A percentile compares a stretch with the other conserved stretches of the same genome.
phyloP scores from a whole-genome alignment of 2,888 invertebrate genomes.

The Eupeodes latifasciatus region DNA sequence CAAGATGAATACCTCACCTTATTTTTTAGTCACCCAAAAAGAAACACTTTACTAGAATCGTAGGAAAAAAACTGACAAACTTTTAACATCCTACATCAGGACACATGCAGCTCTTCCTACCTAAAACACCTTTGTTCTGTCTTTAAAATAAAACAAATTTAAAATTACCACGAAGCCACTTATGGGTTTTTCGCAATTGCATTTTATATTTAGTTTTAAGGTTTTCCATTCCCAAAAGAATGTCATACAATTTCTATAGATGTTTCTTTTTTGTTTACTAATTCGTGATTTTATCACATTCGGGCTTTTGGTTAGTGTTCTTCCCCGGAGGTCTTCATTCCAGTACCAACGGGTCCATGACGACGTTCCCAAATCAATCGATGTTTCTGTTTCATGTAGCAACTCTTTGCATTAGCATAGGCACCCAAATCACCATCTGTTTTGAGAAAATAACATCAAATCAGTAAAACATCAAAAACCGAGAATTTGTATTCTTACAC shows the following conservation, averaged over 20 bases:
- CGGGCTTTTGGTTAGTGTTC: constrained; percentile 37
- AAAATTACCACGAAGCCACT: constrained; percentile 29
- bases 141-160: neutral
- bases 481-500: constrained; percentile 87
- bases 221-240: constrained; percentile 14
- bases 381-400: constrained; percentile 99
- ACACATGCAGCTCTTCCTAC: no score
- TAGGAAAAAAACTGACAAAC: no score
- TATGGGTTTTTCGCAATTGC: constrained; percentile 27
- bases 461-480: neutral
- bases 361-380: constrained; percentile 98
- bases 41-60: no score
- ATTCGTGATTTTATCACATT: constrained; percentile 4
- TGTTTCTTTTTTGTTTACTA: neutral
- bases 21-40: no score
- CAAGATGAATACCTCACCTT: no score
- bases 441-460: neutral
- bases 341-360: constrained; percentile 91
- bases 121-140: neutral
- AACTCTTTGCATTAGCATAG: constrained; percentile 88
- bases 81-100: no score
- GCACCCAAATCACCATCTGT: constrained; percentile 96
- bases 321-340: constrained; percentile 84
- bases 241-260: constrained; percentile 47
- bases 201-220: constrained; percentile 50